Evolutionary conservation across 2,797 vertebrate genomes (phyloP).

Genomic region (Phylloscopus collybita): DNA sequence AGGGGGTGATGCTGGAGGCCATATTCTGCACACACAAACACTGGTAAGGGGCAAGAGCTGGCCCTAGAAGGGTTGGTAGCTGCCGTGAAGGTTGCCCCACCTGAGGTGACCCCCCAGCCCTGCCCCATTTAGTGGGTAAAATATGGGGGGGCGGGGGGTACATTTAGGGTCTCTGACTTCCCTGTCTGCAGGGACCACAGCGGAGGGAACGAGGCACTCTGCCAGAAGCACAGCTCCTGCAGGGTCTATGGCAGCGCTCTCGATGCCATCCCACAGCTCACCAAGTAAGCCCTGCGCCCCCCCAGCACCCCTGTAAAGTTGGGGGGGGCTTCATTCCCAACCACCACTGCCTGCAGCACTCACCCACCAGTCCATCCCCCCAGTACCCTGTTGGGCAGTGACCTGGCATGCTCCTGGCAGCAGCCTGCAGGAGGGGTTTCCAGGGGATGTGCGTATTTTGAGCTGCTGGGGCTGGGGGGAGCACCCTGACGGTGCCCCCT

Average conservation of each 20-base stretch:
- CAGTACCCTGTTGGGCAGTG: neutral
- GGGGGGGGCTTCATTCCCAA: neutral
- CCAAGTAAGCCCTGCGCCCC: constrained; percentile 82
- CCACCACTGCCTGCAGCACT: neutral
- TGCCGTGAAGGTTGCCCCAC: neutral
- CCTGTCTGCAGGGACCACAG: constrained; percentile 40
- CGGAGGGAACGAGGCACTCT: constrained; percentile 87
- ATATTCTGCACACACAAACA: constrained; percentile 98
- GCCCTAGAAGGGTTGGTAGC: too few species aligned
- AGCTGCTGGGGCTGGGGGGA: neutral
- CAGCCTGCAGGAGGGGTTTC: fast-evolving
- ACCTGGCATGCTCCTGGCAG: neutral
- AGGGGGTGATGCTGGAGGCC: constrained; percentile 89
- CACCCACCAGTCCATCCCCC: neutral
- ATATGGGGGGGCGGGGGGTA: fast-evolving
- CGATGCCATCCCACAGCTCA: constrained; percentile 94
- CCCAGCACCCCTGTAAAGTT: neutral
- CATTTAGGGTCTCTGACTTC: neutral
- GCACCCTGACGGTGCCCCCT: neutral
- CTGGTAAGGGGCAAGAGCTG: constrained; percentile 82
- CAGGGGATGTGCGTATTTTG: neutral
- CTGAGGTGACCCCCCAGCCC: neutral
- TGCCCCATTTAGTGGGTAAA: neutral
- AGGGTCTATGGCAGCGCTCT: constrained; percentile 89
- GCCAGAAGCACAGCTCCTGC: constrained; percentile 84